A percentile compares a stretch with the other conserved stretches of the same genome.
Conservation (phyloP, 2,113 vertebrate genomes). For the Aramus guarauna region DNA sequence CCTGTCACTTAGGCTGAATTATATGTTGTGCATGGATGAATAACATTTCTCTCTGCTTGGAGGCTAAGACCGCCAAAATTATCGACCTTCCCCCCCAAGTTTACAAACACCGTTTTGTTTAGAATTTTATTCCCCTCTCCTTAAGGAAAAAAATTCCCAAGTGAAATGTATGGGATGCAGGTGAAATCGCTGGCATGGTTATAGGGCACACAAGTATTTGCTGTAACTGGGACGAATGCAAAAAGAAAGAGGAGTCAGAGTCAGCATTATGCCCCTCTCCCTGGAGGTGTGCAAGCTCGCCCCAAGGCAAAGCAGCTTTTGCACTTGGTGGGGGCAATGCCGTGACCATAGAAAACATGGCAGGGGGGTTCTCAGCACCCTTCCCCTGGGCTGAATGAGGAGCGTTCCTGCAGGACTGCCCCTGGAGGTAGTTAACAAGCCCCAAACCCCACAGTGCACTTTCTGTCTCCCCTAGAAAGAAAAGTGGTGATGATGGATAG, state of each 20-base stretch:
- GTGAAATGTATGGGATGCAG: background rate
- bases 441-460: accelerated
- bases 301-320: background rate
- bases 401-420: background rate
- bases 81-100: background rate
- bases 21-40: slow-evolving; percentile 60
- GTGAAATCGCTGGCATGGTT: background rate
- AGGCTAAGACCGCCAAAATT: slow-evolving; percentile 59
- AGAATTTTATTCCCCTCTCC: background rate
- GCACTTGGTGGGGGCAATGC: background rate
- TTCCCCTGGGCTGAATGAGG: background rate
- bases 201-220: background rate
- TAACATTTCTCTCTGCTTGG: slow-evolving; percentile 49
- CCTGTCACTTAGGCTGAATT: slow-evolving; percentile 67
- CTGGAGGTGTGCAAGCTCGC: background rate
- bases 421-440: background rate
- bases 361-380: background rate
- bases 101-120: slow-evolving; percentile 52
- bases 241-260: background rate
- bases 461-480: background rate
- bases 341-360: background rate
- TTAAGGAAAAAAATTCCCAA: background rate
- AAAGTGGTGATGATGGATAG: background rate
- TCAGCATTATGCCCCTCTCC: background rate
- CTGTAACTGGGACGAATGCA: background rate